Base-by-base conservation (phyloP, 2,888 invertebrate genomes). In the Cosmia pyralina region DNA sequence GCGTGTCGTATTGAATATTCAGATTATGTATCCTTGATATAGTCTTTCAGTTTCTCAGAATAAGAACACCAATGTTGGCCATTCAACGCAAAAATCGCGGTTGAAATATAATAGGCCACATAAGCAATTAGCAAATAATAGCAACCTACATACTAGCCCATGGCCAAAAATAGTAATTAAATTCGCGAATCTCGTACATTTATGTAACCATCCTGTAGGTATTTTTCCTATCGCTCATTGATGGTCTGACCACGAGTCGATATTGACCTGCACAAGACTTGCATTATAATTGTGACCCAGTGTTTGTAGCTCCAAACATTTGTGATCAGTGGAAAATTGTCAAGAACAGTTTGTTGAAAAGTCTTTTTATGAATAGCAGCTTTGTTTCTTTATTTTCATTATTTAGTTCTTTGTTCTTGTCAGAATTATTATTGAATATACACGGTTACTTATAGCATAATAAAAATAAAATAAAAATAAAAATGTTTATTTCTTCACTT, bases 191-290 rank as follows among this genome's bases (percentile, higher is more conserved):
- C 86, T 84, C 85, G 86, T 87, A 84, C 15, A 38, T 80, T 87
- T 86, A 80, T 86, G 86, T 77, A 86, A 86, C 69, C 67, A 46
- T 55, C 1, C 1, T 1, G 28, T 28, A 67, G 62, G 71, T 62
- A 28, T 75, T 86, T 87, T 80, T 80, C 69, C 74, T 75, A 83
- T 85, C 58, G 55, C 19, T 66, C 70, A 77, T 84, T 84, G 34
- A 0, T 28, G 48, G 50, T 81, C 84, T 7, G 8, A 2, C 15
- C 82, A 82, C 89, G 89, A 72, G 48, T 41, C 82, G 88, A 82
- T 88, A 84, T 87, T 90, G 92, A 90, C 93, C 93, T 83, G 88
- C 78, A 88, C 92, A 88, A 87, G 88, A 72, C 52, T 55, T 71
- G 93, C 89, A 92, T 93, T 71, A 69, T 87, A 91, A 93, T 87